Evolutionary conservation across 1,140 invertebrate species (phyloP).

Genomic region (Metopolophium dirhodum): DNA sequence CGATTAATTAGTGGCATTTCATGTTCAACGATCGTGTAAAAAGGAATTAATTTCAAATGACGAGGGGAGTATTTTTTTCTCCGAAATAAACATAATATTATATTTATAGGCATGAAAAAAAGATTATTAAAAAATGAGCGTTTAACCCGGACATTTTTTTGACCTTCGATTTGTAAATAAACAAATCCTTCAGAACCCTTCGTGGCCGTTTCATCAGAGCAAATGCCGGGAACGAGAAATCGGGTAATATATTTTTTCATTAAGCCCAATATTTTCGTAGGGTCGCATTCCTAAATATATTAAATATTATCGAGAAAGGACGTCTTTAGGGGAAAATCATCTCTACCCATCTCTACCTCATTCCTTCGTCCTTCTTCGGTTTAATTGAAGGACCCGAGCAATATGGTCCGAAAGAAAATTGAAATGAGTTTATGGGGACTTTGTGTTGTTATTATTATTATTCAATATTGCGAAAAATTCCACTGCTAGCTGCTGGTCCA

Average conservation of each 20-base stretch:
- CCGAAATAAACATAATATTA: not conserved
- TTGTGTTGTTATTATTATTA: conserved; percentile 33
- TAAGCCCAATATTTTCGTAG: conserved; percentile 56
- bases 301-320: conserved; percentile 49
- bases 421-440: conserved; percentile 18
- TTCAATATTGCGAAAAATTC: conserved; percentile 39
- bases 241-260: conserved; percentile 53
- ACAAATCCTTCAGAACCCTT: conserved; percentile 35
- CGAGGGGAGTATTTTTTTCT: conserved; percentile 33
- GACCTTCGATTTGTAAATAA: conserved; percentile 36
- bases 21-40: conserved; percentile 46
- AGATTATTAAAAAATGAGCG: conserved; percentile 32
- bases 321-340: not conserved
- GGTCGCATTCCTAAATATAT: conserved; percentile 57
- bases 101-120: not conserved
- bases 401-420: not conserved
- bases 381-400: conserved; percentile 26
- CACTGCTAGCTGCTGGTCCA: not conserved
- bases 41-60: conserved; percentile 44
- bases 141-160: conserved; percentile 37
- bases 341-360: not conserved
- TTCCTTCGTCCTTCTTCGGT: not conserved
- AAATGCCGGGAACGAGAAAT: conserved; percentile 21
- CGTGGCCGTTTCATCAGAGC: not conserved
- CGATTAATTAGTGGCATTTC: conserved; percentile 41